These are phyloP conservation scores for Ornithoptera priamus DNA, from an alignment of 2,888 invertebrate genomes.

Conservation along the genomic window DNA sequence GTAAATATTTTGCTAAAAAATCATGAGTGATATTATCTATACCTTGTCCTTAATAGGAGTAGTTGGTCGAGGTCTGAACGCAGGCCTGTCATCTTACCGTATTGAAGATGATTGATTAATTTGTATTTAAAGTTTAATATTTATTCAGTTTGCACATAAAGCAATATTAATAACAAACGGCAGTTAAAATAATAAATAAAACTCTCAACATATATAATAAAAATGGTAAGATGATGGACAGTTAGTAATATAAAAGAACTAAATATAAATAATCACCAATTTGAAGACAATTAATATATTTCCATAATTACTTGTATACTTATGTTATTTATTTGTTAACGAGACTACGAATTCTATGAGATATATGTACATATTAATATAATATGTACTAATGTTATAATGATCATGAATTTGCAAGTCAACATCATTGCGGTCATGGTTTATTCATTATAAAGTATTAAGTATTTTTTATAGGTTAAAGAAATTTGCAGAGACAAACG, in stretches of 20 bases:
- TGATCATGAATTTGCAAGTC: not conserved
- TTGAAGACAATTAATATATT: too few relatives aligned
- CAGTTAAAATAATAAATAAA: not conserved
- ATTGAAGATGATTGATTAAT: constrained; percentile 1
- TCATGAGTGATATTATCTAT: not conserved
- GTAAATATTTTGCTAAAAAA: not conserved
- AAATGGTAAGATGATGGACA: too few relatives aligned
- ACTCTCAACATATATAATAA: too few relatives aligned
- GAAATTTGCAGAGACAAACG: not conserved
- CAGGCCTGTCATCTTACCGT: not conserved
- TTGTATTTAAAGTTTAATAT: not conserved
- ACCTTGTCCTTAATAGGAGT: not conserved
- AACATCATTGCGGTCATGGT: not conserved
- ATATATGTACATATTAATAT: not conserved
- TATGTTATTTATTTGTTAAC: not conserved
- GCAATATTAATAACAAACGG: too few relatives aligned
- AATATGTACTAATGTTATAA: constrained; percentile 2
- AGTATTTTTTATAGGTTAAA: too few relatives aligned
- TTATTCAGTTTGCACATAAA: not conserved
- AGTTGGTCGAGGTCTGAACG: not conserved
- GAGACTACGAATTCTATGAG: not conserved
- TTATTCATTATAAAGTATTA: not conserved
- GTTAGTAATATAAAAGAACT: too few relatives aligned
- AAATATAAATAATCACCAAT: too few relatives aligned
- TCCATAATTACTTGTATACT: not conserved